Conservation (phyloP, 2,888 invertebrate species). For the Trissolcus japonicus region DNA sequence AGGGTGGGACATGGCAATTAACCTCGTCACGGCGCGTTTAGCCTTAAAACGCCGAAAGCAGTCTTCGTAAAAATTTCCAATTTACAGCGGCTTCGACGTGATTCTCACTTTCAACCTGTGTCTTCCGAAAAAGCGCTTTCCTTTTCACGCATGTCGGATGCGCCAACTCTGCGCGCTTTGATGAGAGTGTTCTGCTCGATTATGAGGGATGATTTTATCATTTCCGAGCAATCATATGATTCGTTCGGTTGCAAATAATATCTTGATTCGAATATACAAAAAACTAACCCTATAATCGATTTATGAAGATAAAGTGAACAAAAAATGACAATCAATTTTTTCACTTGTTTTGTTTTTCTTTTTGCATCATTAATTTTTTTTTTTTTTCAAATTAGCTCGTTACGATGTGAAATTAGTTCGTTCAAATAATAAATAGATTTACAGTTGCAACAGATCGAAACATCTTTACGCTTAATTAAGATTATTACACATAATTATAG, state of each 20-base stretch:
- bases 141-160: constrained; percentile 45
- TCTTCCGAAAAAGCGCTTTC: constrained; percentile 42
- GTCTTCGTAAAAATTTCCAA: constrained; percentile 54
- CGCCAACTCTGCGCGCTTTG: not conserved
- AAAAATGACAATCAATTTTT: too few species aligned
- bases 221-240: not conserved
- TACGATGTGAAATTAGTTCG: too few species aligned
- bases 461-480: constrained; percentile 9
- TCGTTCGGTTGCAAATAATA: not conserved
- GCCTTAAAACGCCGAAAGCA: constrained; percentile 55
- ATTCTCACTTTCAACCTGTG: constrained; percentile 51
- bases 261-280: too few species aligned
- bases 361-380: too few species aligned
- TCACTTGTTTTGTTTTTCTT: too few species aligned
- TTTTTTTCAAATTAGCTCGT: too few species aligned
- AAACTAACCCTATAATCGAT: too few species aligned
- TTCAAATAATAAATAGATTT: too few species aligned
- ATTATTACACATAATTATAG: constrained; percentile 16
- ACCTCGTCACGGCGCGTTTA: constrained; percentile 58
- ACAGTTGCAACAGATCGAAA: constrained; percentile 11
- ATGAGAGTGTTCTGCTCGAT: constrained; percentile 9
- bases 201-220: constrained; percentile 6
- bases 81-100: constrained; percentile 50
- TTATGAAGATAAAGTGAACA: too few species aligned
- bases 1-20: constrained; percentile 58